Evolutionary conservation across 2,113 vertebrate genomes (phyloP), one percentile per base, ranked within the genome.

Genomic region (Tiliqua scincoides): DNA sequence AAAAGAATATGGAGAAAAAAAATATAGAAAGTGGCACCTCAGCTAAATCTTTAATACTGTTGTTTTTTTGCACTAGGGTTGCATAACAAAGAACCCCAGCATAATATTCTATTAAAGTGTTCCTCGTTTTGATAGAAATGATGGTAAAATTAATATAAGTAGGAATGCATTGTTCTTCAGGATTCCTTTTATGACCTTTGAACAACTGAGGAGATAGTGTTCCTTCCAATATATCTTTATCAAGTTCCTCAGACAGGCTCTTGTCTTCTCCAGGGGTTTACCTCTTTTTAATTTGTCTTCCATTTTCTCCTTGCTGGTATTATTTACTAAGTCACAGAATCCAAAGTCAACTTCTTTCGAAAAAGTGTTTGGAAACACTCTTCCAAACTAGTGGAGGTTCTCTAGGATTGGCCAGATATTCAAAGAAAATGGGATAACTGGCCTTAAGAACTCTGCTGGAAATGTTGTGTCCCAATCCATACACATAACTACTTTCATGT

Each of bases 161-260:
- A 61, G 75, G 57, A 61, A 52, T 32, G 37, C 18, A 68, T 57
- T 59, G 62, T 77, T 78, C n/a, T 37, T 37, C 32, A 43, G 15
- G n/a, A 85, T 43, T 61, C 78, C 75, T 48, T 85, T 85, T 85
- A 78, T 71, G 54, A 35, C 20, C 12, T 59, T 9, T 59, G 65
- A 59, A 48, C 30, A 72, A 71, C 25, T 71, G 37, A 78, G 8
- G 52, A 59, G 21, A 68, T 57, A 78, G 62, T 11, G 32, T 30
- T 78, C 25, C 23, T 23, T 59, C 18, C 23, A 68, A 37, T 48
- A 57, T 43, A 85, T 43, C 75, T 78, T 59, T 78, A 71, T 85
- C 76, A 48, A 71, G 67, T 59, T 79, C 25, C 12, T 72, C 54
- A 43, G 52, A 71, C 67, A n/a, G 35, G 32, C 32, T 78, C 6